Evolutionary conservation across 2,888 invertebrate species (phyloP), one percentile per base, ranked within the genome.

Genomic region (Trichopria drosophilae): DNA sequence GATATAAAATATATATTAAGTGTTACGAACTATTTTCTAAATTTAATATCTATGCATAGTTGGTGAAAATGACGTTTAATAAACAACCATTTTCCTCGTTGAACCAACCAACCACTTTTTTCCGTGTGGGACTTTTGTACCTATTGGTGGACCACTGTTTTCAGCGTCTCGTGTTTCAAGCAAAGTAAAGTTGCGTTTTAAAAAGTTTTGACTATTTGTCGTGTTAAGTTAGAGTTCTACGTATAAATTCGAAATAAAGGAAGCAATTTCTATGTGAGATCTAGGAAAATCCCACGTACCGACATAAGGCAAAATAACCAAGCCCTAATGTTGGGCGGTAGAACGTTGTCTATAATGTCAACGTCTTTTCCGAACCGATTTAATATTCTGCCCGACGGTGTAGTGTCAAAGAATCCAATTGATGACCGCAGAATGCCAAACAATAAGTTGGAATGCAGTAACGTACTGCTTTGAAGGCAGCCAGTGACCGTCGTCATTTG

Each of bases 321-420:
- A 64, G 84, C 84, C 68, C 86, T 80, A 69, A 89, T 78, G 64
- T 82, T 87, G 81, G 83, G 82, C 41, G 86, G 87, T 72, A 87
- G 79, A 68, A 82, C 80, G 73, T 83, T 85, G 80, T 87, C 87
- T 76, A 87, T 76, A 67, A 83, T 80, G 73, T 87, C 86, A 62
- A 87, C 77, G 75, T 87, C 87, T 80, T 86, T 87, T 73, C 84
- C 82, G 80, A 87, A 87, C 62, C 88, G 81, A 80, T 88, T 88
- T 76, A 89, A 81, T 72, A 88, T 82, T 72, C 90, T 81, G 74
- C 90, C 89, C 59, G 85, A 79, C 56, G 90, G 89, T 66, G 88
- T 90, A 64, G 87, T 85, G 78, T 90, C 88, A 81, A 85, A 89
- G 81, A 88, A 89, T 71, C 83, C 82, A 70, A 81, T 77, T 51